phyloP scores from a whole-genome alignment of 2,797 vertebrate species.

The Strix occidentalis region DNA sequence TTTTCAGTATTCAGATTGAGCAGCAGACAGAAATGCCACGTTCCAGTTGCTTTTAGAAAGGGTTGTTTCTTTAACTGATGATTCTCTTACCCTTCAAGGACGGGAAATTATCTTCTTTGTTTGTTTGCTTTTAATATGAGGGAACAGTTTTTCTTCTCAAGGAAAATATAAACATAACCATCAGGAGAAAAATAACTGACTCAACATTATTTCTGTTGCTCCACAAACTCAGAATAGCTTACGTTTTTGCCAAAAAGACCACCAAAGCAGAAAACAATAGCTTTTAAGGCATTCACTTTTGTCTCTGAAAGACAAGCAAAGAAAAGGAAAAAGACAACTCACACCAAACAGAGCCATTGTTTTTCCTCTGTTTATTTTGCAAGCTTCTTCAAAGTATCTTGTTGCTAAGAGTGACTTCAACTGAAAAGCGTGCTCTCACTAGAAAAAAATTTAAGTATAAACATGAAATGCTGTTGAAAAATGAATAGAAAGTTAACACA shows the following conservation, averaged over 20 bases:
- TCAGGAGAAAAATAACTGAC: conserved; percentile 2
- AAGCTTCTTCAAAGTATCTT: conserved; percentile 39
- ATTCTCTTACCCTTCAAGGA: not conserved
- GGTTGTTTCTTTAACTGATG: not conserved
- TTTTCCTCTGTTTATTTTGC: conserved; percentile 53
- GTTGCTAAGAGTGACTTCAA: conserved; percentile 53
- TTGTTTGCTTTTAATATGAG: not conserved
- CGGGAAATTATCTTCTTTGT: not conserved
- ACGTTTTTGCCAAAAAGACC: not conserved
- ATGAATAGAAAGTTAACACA: conserved; percentile 5
- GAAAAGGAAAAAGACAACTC: conserved; percentile 6
- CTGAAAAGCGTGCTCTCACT: conserved; percentile 15
- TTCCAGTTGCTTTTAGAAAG: not conserved
- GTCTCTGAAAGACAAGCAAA: not conserved
- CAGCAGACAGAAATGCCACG: not conserved
- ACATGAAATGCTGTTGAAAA: conserved; percentile 20
- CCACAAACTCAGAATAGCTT: not conserved
- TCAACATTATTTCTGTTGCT: not conserved
- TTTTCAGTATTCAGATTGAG: not conserved
- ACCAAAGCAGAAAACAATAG: not conserved
- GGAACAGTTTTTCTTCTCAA: not conserved
- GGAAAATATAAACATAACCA: not conserved
- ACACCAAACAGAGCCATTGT: not conserved
- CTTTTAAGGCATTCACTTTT: not conserved
- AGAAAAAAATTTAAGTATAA: conserved; percentile 45